Evolutionary conservation across 2,113 vertebrate genomes (phyloP).

Genomic region (Antennarius striatus): DNA sequence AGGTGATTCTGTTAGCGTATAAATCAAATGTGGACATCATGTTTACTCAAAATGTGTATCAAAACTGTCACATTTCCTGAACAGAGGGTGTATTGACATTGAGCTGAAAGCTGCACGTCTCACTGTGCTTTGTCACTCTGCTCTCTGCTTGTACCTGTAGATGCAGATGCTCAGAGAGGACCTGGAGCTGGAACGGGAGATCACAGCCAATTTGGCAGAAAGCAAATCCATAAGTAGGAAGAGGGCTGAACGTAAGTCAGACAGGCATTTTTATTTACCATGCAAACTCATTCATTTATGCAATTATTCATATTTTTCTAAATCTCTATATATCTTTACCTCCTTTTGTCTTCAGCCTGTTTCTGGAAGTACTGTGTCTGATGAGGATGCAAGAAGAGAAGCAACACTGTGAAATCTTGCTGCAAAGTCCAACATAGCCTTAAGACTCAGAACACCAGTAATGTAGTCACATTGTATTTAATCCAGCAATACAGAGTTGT

Average conservation of each 20-base stretch:
- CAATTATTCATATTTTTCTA: not conserved
- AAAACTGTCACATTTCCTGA: not conserved
- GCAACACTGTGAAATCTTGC: conserved; percentile 57
- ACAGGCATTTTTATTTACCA: not conserved
- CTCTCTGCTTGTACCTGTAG: conserved; percentile 60
- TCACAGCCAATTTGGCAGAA: conserved; percentile 62
- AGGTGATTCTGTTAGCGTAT: not conserved
- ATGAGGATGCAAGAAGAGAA: conserved; percentile 33
- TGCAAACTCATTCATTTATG: not conserved
- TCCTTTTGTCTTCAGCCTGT: conserved; percentile 65
- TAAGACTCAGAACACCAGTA: conserved; percentile 64
- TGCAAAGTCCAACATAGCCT: conserved; percentile 71
- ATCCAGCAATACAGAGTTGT: conserved; percentile 58
- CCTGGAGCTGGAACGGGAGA: conserved; percentile 67
- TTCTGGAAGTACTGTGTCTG: conserved; percentile 84
- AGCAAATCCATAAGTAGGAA: conserved; percentile 64
- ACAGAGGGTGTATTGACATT: not conserved
- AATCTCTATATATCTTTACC: not conserved
- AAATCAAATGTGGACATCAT: not conserved
- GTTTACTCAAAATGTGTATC: not conserved
- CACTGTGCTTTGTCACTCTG: conserved; percentile 10
- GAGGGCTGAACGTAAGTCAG: conserved; percentile 71
- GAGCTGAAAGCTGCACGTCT: not conserved
- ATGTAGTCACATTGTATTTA: conserved; percentile 49
- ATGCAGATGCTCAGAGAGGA: conserved; percentile 67